Evolutionary conservation across 2,888 invertebrate genomes (phyloP).

Genomic region (Conus canariensis): DNA sequence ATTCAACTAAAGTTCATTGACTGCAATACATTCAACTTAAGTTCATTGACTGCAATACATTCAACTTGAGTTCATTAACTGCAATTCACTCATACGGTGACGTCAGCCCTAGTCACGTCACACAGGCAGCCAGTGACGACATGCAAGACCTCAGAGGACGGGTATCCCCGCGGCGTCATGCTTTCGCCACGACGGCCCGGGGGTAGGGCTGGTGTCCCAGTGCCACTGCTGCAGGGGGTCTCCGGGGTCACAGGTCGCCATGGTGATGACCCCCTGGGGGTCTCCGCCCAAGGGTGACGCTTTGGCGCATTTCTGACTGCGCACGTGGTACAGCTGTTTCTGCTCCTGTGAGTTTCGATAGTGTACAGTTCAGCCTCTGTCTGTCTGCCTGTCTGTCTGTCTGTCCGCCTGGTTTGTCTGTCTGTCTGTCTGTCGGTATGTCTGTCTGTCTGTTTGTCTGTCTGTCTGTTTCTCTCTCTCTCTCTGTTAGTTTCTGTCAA

Average conservation of each 20-base stretch:
- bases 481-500: too few relatives aligned
- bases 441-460: neutral
- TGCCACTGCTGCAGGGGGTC: constrained; percentile 31
- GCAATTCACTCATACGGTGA: too few relatives aligned
- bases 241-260: constrained; percentile 21
- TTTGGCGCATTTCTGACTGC: neutral
- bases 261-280: neutral
- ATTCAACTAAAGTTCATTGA: too few relatives aligned
- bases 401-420: neutral
- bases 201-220: constrained; percentile 16
- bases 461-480: too few relatives aligned
- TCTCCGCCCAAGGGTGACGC: neutral
- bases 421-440: too few relatives aligned
- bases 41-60: too few relatives aligned
- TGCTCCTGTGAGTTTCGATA: neutral
- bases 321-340: constrained; percentile 31
- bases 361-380: too few relatives aligned
- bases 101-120: neutral
- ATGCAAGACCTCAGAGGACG: neutral
- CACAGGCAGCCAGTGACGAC: too few relatives aligned
- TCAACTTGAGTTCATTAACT: too few relatives aligned
- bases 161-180: constrained; percentile 26
- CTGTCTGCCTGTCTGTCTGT: neutral
- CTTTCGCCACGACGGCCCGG: constrained; percentile 37
- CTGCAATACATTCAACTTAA: too few relatives aligned